Percentiles rank a stretch among this genome's conserved stretches.
Evolutionary conservation across 2,888 invertebrate species (phyloP).

Genomic region (Catocala sponsa): DNA sequence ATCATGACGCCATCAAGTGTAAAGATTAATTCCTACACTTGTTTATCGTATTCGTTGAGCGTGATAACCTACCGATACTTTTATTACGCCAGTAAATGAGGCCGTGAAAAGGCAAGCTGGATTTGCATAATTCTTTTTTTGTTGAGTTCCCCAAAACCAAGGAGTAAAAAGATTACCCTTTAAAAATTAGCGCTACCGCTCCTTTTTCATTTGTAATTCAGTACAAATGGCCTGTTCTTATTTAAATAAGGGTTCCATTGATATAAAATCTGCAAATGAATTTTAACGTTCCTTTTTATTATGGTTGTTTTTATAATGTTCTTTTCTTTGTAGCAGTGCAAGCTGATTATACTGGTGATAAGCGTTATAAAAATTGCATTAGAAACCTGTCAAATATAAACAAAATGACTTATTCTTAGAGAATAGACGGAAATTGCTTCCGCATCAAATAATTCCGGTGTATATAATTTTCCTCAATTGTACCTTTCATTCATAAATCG

Average conservation of each 20-base stretch:
- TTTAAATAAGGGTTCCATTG: conserved; percentile 14
- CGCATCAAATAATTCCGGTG: not conserved
- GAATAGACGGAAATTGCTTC: not conserved
- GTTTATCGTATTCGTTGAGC: not conserved
- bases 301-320: not conserved
- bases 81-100: conserved; percentile 3
- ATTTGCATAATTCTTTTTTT: conserved; percentile 21
- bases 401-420: no score
- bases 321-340: not conserved
- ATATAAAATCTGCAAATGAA: conserved; percentile 4
- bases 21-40: not conserved
- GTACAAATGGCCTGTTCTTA: conserved; percentile 21
- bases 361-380: no score
- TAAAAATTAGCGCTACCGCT: conserved; percentile 16
- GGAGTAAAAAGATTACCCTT: conserved; percentile 17
- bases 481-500: not conserved
- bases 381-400: no score
- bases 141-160: conserved; percentile 11
- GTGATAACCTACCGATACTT: not conserved
- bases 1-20: not conserved
- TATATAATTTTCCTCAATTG: conserved; percentile 1
- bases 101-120: conserved; percentile 12
- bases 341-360: no score
- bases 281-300: not conserved
- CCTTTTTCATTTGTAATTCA: conserved; percentile 19